Conservation (phyloP, 2,797 vertebrate species). For the Danionella dracula region DNA sequence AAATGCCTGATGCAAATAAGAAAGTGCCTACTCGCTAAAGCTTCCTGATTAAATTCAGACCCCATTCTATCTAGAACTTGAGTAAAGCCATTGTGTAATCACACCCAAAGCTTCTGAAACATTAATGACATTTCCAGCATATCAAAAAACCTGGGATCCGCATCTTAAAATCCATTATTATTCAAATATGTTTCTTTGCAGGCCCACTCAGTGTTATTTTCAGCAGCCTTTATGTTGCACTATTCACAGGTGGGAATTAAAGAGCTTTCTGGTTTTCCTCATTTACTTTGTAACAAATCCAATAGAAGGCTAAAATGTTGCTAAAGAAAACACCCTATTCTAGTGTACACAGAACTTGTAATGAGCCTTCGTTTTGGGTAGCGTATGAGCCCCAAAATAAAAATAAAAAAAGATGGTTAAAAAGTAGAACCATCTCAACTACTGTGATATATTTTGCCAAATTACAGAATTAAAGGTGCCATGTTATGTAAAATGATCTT, state of each 20-base stretch:
- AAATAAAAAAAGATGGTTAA: too few species aligned
- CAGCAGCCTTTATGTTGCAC: constrained; percentile 50
- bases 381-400: too few species aligned
- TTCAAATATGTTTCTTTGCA: constrained; percentile 49
- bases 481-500: too few species aligned
- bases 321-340: too few species aligned
- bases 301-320: neutral
- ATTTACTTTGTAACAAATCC: neutral
- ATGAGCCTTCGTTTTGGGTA: too few species aligned
- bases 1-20: constrained; percentile 64
- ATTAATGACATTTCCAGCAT: constrained; percentile 51
- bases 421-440: too few species aligned
- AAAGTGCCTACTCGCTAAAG: constrained; percentile 48
- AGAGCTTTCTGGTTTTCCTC: constrained; percentile 51
- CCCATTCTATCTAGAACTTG: constrained; percentile 45
- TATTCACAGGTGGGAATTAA: constrained; percentile 50
- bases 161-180: constrained; percentile 60
- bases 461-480: too few species aligned
- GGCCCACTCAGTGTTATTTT: constrained; percentile 53
- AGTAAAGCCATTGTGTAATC: constrained; percentile 58
- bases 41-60: constrained; percentile 52
- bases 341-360: too few species aligned
- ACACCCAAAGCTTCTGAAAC: constrained; percentile 57
- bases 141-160: constrained; percentile 46
- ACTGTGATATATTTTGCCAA: too few species aligned